Conservation (phyloP, 2,888 invertebrate species). For the Seira ritae region DNA sequence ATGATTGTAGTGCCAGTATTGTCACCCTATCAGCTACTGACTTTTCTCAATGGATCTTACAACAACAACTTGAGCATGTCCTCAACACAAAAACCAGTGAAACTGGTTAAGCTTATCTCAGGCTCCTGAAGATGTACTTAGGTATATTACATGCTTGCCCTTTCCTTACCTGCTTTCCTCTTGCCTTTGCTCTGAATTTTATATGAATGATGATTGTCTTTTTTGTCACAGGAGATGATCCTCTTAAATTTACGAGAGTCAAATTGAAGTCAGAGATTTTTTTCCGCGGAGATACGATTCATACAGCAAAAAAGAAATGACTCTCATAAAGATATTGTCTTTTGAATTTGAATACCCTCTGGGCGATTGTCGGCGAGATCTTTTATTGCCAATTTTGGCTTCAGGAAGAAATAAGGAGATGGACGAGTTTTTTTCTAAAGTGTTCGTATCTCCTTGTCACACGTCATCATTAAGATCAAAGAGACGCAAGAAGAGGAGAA, state of each 20-base stretch:
- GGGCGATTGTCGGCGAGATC: conserved; percentile 4
- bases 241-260: not conserved
- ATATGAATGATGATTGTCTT: conserved; percentile 23
- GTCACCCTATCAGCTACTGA: conserved; percentile 61
- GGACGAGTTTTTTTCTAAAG: conserved; percentile 21
- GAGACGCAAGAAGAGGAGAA: not conserved
- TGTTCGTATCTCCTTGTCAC: conserved; percentile 21
- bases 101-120: conserved; percentile 11
- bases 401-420: not conserved
- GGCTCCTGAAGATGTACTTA: not conserved
- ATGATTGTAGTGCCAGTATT: conserved; percentile 57
- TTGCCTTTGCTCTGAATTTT: conserved; percentile 11
- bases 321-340: conserved; percentile 17
- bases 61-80: not conserved
- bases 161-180: not conserved
- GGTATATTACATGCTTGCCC: not conserved
- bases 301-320: conserved; percentile 1
- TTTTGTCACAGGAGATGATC: conserved; percentile 8
- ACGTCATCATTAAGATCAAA: conserved; percentile 23
- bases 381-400: conserved; percentile 19
- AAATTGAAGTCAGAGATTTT: not conserved
- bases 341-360: conserved; percentile 7
- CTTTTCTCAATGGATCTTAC: not conserved
- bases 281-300: not conserved
- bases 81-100: not conserved